Conservation (phyloP, 2,797 vertebrate genomes). For the Hippocampus kuda region DNA sequence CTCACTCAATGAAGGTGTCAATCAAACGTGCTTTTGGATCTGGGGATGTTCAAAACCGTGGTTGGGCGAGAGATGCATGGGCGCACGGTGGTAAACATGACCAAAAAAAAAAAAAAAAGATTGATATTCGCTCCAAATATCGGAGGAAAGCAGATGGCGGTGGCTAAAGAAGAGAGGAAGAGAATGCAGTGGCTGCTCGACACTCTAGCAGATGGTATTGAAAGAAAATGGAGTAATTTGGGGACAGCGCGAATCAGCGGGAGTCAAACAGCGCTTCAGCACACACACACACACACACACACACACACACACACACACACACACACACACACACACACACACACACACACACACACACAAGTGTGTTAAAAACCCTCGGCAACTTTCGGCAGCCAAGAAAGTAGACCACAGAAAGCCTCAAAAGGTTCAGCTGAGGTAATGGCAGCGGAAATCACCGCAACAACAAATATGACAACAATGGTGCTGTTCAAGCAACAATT, state of each 20-base stretch:
- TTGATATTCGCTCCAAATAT: not conserved
- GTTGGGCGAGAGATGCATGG: not conserved
- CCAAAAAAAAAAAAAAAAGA: constrained; percentile 9
- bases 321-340: too few relatives aligned
- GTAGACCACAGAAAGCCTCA: constrained; percentile 31
- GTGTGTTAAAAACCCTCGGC: constrained; percentile 21
- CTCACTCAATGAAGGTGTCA: not conserved
- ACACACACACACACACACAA: constrained; percentile 1
- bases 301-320: too few relatives aligned
- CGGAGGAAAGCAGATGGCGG: constrained; percentile 35
- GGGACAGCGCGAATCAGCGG: constrained; percentile 27
- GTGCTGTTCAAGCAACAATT: not conserved
- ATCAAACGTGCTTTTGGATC: not conserved
- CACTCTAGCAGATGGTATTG: constrained; percentile 37
- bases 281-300: too few relatives aligned
- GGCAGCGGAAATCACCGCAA: constrained; percentile 17
- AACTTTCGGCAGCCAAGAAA: constrained; percentile 33
- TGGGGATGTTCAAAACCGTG: not conserved
- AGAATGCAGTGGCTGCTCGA: constrained; percentile 18
- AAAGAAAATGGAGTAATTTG: constrained; percentile 41
- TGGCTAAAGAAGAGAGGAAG: constrained; percentile 29
- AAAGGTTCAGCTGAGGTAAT: constrained; percentile 47
- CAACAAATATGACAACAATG: constrained; percentile 1
- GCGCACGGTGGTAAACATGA: not conserved
- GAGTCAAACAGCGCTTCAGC: constrained; percentile 20